Conservation (phyloP, 2,113 vertebrate genomes). For the Lagopus muta region DNA sequence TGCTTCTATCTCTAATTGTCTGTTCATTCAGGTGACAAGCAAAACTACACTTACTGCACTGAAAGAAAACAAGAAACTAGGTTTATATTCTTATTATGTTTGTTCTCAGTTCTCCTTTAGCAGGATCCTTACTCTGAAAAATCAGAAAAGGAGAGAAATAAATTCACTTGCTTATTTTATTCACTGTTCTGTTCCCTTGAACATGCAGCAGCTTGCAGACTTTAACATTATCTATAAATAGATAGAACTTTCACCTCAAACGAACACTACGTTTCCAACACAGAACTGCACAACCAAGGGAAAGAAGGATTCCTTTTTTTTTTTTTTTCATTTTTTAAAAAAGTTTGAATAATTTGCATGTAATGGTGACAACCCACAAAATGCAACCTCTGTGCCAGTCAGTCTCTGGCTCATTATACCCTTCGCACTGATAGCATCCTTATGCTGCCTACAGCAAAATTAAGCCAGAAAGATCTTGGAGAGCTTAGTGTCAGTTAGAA, state of each 20-base stretch:
- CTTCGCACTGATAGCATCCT: neutral
- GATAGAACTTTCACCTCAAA: neutral
- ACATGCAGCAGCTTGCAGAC: neutral
- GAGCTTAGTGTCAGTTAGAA: neutral
- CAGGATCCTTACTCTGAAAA: neutral
- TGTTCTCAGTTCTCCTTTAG: neutral
- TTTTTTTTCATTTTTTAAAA: too few species aligned
- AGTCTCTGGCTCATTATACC: too few species aligned
- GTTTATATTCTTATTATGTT: neutral
- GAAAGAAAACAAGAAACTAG: neutral
- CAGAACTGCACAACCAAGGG: neutral
- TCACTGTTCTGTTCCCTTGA: neutral
- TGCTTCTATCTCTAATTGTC: neutral
- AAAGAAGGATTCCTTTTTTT: neutral
- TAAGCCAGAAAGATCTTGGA: neutral
- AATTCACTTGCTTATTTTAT: neutral
- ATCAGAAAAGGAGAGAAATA: neutral
- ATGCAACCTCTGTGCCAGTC: neutral
- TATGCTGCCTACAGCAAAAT: neutral
- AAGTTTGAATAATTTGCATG: neutral
- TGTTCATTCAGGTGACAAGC: neutral
- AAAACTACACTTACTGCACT: neutral
- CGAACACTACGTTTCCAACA: neutral
- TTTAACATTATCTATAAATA: neutral
- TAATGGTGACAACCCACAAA: neutral